phyloP scores from a whole-genome alignment of 2,797 vertebrate genomes.

The Microctenopoma stevenorrisi region DNA sequence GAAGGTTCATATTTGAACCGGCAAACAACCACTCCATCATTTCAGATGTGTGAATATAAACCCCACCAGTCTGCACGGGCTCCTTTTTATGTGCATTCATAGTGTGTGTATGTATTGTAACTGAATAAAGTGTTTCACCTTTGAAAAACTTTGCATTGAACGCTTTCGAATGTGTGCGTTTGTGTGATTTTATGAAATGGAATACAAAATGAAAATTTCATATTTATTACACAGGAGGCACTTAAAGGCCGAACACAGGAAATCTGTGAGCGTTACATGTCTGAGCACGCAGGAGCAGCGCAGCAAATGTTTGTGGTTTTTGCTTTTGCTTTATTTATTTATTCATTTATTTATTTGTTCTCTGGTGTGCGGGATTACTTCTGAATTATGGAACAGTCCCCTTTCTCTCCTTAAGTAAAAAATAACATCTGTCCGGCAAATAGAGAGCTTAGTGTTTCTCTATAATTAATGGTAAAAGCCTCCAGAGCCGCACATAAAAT shows the following conservation, averaged over 20 bases:
- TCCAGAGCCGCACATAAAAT: constrained; percentile 85
- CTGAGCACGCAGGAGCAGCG: constrained; percentile 31
- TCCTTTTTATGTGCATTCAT: no score
- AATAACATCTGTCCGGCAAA: constrained; percentile 88
- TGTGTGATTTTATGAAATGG: constrained; percentile 44
- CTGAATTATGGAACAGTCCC: constrained; percentile 86
- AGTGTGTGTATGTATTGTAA: no score
- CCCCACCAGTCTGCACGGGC: no score
- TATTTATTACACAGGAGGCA: constrained; percentile 73
- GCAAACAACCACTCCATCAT: no score
- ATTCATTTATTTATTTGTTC: constrained; percentile 83
- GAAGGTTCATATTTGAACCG: no score
- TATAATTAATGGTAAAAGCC: constrained; percentile 90
- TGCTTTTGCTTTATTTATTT: constrained; percentile 79
- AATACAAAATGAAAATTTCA: constrained; percentile 78
- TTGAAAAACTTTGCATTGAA: background rate
- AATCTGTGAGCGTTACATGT: constrained; percentile 53
- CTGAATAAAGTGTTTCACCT: background rate
- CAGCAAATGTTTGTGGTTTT: constrained; percentile 72
- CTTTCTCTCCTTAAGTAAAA: constrained; percentile 84
- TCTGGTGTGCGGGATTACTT: constrained; percentile 76
- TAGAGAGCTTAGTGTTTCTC: constrained; percentile 86
- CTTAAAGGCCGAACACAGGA: constrained; percentile 61
- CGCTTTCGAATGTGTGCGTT: constrained; percentile 7
- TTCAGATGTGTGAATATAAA: no score